Conservation (phyloP, 2,888 invertebrate species). For the Acanthosepion pharaonis region DNA sequence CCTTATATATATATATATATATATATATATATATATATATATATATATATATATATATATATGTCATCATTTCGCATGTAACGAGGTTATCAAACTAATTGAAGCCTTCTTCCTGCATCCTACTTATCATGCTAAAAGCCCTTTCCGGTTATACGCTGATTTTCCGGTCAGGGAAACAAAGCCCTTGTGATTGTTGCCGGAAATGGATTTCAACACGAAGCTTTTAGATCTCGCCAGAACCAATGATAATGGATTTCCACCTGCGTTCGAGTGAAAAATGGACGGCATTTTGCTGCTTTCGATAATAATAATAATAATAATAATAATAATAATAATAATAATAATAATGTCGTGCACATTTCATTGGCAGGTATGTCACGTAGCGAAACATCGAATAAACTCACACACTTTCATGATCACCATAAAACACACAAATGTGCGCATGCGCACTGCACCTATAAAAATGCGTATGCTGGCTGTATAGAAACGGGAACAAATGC, state of each 20-base stretch:
- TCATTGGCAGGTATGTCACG: too few species aligned
- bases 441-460: too few species aligned
- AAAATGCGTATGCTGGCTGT: too few species aligned
- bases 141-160: not conserved
- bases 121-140: not conserved
- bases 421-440: too few species aligned
- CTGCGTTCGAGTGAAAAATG: not conserved
- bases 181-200: slow-evolving; percentile 6
- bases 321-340: too few species aligned
- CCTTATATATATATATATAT: not conserved
- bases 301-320: not conserved
- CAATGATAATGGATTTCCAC: not conserved
- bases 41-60: too few species aligned
- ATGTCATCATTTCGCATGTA: not conserved
- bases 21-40: too few species aligned
- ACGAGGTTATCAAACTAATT: not conserved
- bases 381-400: too few species aligned
- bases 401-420: too few species aligned
- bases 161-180: not conserved
- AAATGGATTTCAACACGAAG: not conserved
- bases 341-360: too few species aligned
- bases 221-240: not conserved
- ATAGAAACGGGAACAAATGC: too few species aligned
- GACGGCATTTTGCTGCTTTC: not conserved
- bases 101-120: not conserved